Percentiles rank a stretch among this genome's conserved stretches.
phyloP scores from a whole-genome alignment of 2,888 invertebrate genomes.

The Cantharis lateralis region DNA sequence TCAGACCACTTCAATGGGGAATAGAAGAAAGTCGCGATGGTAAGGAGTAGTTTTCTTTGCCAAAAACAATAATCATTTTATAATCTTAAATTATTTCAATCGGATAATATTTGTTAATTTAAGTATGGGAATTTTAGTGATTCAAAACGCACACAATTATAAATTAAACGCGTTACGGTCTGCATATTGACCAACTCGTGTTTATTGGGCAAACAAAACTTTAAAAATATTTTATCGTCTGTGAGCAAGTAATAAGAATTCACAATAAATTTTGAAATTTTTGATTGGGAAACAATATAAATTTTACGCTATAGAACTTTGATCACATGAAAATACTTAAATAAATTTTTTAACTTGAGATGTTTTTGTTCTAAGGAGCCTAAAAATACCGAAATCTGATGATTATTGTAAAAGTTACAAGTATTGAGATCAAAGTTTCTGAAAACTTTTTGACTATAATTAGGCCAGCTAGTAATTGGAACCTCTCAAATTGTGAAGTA shows the following conservation, averaged over 20 bases:
- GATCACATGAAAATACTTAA: too few relatives aligned
- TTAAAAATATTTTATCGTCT: background rate
- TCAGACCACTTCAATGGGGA: too few relatives aligned
- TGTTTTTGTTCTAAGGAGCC: background rate
- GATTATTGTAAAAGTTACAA: background rate
- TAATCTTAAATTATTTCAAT: background rate
- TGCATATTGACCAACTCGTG: background rate
- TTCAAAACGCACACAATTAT: background rate
- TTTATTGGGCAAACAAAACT: background rate
- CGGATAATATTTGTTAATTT: background rate
- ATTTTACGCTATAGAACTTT: too few relatives aligned
- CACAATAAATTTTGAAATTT: too few relatives aligned
- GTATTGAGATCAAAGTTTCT: background rate
- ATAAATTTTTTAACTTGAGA: too few relatives aligned
- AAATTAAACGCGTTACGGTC: background rate
- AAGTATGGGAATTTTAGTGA: background rate
- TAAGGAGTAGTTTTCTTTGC: too few relatives aligned
- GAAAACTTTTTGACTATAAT: background rate
- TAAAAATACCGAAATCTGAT: background rate
- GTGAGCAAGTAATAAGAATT: background rate
- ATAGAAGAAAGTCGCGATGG: too few relatives aligned
- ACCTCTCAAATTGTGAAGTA: background rate
- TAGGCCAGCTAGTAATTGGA: background rate
- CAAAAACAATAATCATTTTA: too few relatives aligned
- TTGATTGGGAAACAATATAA: too few relatives aligned